Evolutionary conservation across 2,113 vertebrate species (phyloP), one percentile per base, ranked within the genome.

Genomic region (Hyperopisus bebe): DNA sequence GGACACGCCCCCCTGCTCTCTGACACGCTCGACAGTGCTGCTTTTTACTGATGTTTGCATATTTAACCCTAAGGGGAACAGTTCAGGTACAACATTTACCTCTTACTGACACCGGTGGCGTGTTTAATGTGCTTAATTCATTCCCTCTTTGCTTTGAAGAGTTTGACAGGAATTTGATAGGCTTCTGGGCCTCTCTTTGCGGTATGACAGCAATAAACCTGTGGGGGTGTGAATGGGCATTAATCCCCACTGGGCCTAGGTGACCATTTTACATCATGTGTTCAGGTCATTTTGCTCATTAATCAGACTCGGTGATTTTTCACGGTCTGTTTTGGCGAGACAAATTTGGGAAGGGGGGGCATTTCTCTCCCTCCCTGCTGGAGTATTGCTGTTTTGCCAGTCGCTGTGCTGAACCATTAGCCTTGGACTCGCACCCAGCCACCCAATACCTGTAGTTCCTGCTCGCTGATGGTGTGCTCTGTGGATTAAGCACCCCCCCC

Each of bases 341-440:
- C 35, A 44, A 9, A 9, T 39, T 82, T 82, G 35, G 19, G 21
- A 13, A 8, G 44, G 42, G 84, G n/a, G 21, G 84, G 84, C 46
- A 47, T 86, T 86, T 48, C 21, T 13, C n/a, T 86, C n/a, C 47
- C 19, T 15, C 84, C 94, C 97, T 97, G 96, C 95, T 96, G 95
- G 96, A 97, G 96, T 96, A 95, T 96, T 97, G 97, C 97, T 96
- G 95, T 95, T 77, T 96, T 95, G 95, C 93, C 93, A 95, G 97
- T 99, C 97, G 95, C 98, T 99, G 98, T 94, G 92, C 92, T 88
- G 94, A 95, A 94, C 95, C 94, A 94, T 95, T 94, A 94, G 96
- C 94, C 93, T 93, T 97, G 96, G 96, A 94, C 94, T 93, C 92
- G 93, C 94, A 94, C 93, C 93, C 91, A 93, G 48, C 35, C 74